Evolutionary conservation across 2,113 vertebrate genomes (phyloP), one percentile per base, ranked within the genome.

Genomic region (Rynchops niger): DNA sequence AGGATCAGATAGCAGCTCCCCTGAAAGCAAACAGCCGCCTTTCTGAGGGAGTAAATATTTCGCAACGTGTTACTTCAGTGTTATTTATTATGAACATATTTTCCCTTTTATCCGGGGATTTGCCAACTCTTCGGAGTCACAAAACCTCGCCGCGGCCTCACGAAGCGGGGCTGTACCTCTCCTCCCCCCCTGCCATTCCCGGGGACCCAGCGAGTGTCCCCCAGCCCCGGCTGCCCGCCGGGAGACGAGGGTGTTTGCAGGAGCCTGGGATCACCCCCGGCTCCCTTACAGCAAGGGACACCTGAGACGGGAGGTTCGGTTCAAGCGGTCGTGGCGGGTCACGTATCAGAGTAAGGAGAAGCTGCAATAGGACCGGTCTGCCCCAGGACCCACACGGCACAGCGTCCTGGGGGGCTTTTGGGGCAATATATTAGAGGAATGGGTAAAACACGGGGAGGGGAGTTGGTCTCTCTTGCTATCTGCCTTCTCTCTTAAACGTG

Each of bases 11-110:
- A 58, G 81, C 95, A 93, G 91, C 91, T 93, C 84, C 89, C 5
- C 80, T 80, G 91, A 91, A 50, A 93, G 96, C 95, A 97, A 95
- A 96, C 92, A 95, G 94, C 90, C 70, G 49, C 82, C 93, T 88
- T 95, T 80, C 92, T 34, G 6, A 95, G 66, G 86, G 81, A 95
- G 81, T 76, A 42, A 93, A 91, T 55, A 91, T 95, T 96, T 92
- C 73, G 61, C 91, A 96, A 93, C 2, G 38, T 67, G 56, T 96
- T 91, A 71, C 94, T 95, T 95, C 91, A 84, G 72, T 12, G 83
- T 76, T 92, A 84, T 95, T 95, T 95, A 93, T 95, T 92, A 87
- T 49, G 88, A 65, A 38, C 77, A 38, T 56, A 59, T 95, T 96
- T 96, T 65, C 83, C 92, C 94, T 95, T 97, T 95, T 76, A 90